These are phyloP conservation scores for Nebria ingens DNA, from an alignment of 1,140 invertebrate genomes.

Conservation along the genomic window DNA sequence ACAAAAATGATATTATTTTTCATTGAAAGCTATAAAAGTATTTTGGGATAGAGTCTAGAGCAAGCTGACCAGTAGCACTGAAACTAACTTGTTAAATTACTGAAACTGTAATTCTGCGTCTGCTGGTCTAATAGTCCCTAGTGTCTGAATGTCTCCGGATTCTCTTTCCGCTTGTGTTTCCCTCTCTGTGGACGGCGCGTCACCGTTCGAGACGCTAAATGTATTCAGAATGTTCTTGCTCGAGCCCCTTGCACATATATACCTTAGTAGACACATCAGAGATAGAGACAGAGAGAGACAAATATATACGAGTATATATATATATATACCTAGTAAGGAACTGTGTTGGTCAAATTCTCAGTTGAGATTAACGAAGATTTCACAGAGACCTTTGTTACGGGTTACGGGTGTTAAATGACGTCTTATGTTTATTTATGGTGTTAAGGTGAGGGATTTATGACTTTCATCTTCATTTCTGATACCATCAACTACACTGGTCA, in stretches of 20 bases:
- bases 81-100: constrained; percentile 9
- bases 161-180: not conserved
- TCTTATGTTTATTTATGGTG: constrained; percentile 8
- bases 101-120: constrained; percentile 8
- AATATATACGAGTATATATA: not conserved
- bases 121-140: constrained; percentile 1
- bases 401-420: not conserved
- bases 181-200: not conserved
- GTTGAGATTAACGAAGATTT: constrained; percentile 2
- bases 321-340: not conserved
- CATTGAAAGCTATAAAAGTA: too few species aligned
- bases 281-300: too few species aligned
- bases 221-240: too few species aligned
- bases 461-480: too few species aligned
- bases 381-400: not conserved
- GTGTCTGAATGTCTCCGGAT: constrained; percentile 6
- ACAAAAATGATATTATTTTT: too few species aligned
- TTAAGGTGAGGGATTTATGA: constrained; percentile 1
- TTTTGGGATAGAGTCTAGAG: too few species aligned
- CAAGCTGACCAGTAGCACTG: not conserved
- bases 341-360: not conserved
- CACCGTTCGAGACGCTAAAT: too few species aligned
- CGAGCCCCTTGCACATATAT: too few species aligned
- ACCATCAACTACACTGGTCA: too few species aligned
- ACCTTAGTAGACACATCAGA: too few species aligned